A percentile compares a stretch with the other conserved stretches of the same genome.
These are phyloP conservation scores for Ctenopoma kingsleyae DNA, from an alignment of 2,797 vertebrate genomes.

Conservation along the genomic window DNA sequence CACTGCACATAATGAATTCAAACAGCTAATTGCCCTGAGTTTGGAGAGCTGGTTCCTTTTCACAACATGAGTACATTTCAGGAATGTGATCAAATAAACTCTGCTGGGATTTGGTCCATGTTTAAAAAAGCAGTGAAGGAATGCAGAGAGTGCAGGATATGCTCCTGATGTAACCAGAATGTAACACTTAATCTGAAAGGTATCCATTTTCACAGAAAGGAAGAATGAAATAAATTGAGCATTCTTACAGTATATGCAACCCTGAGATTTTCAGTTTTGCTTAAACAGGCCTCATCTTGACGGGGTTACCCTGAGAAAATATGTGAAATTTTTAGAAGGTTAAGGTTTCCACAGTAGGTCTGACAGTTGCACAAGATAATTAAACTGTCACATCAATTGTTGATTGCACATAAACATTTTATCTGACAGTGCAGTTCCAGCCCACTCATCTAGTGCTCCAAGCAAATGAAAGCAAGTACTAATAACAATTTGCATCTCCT, in stretches of 20 bases:
- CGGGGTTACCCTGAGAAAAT: slow-evolving; percentile 20
- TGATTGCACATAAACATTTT: slow-evolving; percentile 27
- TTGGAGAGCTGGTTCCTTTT: slow-evolving; percentile 24
- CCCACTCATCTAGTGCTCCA: slow-evolving; percentile 20
- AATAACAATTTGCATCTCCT: slow-evolving; percentile 39
- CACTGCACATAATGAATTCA: background rate
- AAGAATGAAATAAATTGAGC: background rate
- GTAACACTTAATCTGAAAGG: slow-evolving; percentile 51
- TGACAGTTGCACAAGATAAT: slow-evolving; percentile 35
- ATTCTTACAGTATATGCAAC: slow-evolving; percentile 10
- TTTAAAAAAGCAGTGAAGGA: slow-evolving; percentile 25
- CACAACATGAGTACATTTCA: slow-evolving; percentile 20
- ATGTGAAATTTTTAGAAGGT: slow-evolving; percentile 9
- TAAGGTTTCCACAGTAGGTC: slow-evolving; percentile 11
- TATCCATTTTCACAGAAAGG: slow-evolving; percentile 21
- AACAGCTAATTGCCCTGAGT: slow-evolving; percentile 15
- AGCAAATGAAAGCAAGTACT: slow-evolving; percentile 26
- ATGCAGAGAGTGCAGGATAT: slow-evolving; percentile 5
- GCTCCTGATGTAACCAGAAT: slow-evolving; percentile 53
- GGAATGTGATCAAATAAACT: slow-evolving; percentile 35
- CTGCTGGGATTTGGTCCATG: slow-evolving; percentile 39
- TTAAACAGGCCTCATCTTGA: slow-evolving; percentile 22
- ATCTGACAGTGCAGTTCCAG: slow-evolving; percentile 8
- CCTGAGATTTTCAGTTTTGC: slow-evolving; percentile 17
- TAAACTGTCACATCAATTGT: slow-evolving; percentile 43